Evolutionary conservation across 2,888 invertebrate genomes (phyloP), one percentile per base, ranked within the genome.

Genomic region (Pseudoips prasinana): DNA sequence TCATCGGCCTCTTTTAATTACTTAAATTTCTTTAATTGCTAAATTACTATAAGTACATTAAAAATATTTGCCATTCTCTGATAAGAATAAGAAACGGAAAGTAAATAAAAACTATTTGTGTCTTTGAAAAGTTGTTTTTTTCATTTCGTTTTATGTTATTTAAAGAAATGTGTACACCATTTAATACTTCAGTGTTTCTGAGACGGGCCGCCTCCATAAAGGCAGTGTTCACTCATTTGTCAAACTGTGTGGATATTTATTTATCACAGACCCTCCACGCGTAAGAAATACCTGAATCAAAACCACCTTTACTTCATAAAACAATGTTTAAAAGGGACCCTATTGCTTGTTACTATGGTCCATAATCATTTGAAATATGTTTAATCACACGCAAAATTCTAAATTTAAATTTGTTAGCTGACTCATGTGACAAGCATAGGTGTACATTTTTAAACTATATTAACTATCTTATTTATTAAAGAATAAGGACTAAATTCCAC

Each of bases 161-260:
- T 54, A 52, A 64, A 62, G 45, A 46, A 35, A 49, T 41, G 41
- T 53, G 39, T 50, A 38, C 42, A 39, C 33, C 41, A 41, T 14
- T 14, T 14, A 62, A 58, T 60, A 61, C 53, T 40, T 41, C 44
- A 51, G 44, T 52, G 49, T 57, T 24, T 32, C 32, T 57, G 34
- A 42, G 48, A 70, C 56, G 58, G 35, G 58, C 83, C 80, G 80
- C 77, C 64, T 58, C 74, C 67, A 78, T 80, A 81, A 79, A 81
- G 60, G 68, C 60, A 71, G 74, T 81, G 84, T 81, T 76, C 72
- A 60, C 78, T 85, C 86, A 88, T 88, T 88, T 87, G 87, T 87
- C 86, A 85, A 76, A 68, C 66, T 54, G 66, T 60, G 71, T 77
- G 71, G 79, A 80, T 84, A 82, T 79, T 86, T 83, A 87, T 86